A percentile compares a stretch with the other conserved stretches of the same genome.
phyloP scores from a whole-genome alignment of 1,140 invertebrate species.

The Solen grandis region DNA sequence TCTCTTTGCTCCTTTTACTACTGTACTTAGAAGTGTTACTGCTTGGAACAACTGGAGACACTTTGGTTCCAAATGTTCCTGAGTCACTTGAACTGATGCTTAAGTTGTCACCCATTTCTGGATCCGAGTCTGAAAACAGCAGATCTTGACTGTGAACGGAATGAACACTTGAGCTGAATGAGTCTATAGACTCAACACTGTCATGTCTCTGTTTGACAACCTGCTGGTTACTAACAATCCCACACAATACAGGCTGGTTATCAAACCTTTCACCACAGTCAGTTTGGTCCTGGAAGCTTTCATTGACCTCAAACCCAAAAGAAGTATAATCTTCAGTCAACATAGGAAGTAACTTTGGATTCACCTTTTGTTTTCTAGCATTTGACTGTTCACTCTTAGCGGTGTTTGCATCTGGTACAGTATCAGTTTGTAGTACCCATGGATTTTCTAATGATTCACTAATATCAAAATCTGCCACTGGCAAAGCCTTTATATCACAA shows the following conservation, averaged over 20 bases:
- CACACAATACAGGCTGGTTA: neutral
- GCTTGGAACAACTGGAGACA: too few species aligned
- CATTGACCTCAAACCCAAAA: conserved; percentile 47
- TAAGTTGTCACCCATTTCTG: conserved; percentile 20
- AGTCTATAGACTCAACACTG: conserved; percentile 32
- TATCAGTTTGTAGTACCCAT: neutral
- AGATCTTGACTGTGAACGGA: conserved; percentile 39
- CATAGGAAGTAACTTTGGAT: too few species aligned
- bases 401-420: too few species aligned
- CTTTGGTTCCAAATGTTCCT: neutral
- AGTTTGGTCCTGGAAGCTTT: neutral
- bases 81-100: neutral
- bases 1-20: neutral
- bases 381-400: too few species aligned
- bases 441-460: neutral
- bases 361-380: too few species aligned
- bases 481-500: neutral
- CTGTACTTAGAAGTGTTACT: neutral
- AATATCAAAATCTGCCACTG: neutral
- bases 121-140: conserved; percentile 51
- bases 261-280: neutral
- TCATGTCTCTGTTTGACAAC: too few species aligned
- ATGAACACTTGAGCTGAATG: conserved; percentile 46
- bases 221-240: neutral
- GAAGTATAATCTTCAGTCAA: neutral